These are phyloP conservation scores for Hirtodrosophila duncani DNA, from an alignment of 2,888 invertebrate genomes.

Conservation along the genomic window DNA sequence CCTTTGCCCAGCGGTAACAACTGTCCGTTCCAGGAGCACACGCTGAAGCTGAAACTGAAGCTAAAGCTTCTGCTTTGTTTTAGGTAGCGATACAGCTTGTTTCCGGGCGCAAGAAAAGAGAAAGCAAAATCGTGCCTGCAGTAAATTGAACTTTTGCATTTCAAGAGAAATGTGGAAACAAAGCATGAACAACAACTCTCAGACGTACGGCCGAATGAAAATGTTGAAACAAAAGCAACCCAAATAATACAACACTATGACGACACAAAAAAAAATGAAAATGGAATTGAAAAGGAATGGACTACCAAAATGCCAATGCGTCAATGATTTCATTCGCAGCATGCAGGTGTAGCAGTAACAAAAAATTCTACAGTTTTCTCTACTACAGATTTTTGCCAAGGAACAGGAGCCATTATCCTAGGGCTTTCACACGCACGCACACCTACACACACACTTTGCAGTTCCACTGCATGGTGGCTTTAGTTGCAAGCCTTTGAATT, in stretches of 20 bases:
- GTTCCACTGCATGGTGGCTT: not conserved
- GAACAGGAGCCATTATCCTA: constrained; percentile 24
- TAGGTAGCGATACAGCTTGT: constrained; percentile 44
- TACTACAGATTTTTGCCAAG: constrained; percentile 6
- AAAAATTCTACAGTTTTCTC: not conserved
- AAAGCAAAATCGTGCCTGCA: constrained; percentile 64
- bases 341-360: constrained; percentile 4
- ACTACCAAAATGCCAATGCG: constrained; percentile 11
- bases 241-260: constrained; percentile 37
- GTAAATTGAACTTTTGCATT: constrained; percentile 73
- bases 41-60: too few species aligned
- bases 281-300: constrained; percentile 1
- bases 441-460: not conserved
- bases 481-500: constrained; percentile 4
- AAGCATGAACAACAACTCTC: constrained; percentile 32
- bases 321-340: constrained; percentile 12
- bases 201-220: constrained; percentile 35
- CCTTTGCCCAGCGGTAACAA: constrained; percentile 71
- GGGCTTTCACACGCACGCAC: not conserved
- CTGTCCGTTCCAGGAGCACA: constrained; percentile 56
- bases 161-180: constrained; percentile 58
- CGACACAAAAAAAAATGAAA: not conserved
- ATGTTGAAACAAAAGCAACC: constrained; percentile 51
- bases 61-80: constrained; percentile 62
- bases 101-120: constrained; percentile 55